A percentile compares a stretch with the other conserved stretches of the same genome.
These are phyloP conservation scores for Drepana arcuata DNA, from an alignment of 1,140 invertebrate species.

Conservation along the genomic window DNA sequence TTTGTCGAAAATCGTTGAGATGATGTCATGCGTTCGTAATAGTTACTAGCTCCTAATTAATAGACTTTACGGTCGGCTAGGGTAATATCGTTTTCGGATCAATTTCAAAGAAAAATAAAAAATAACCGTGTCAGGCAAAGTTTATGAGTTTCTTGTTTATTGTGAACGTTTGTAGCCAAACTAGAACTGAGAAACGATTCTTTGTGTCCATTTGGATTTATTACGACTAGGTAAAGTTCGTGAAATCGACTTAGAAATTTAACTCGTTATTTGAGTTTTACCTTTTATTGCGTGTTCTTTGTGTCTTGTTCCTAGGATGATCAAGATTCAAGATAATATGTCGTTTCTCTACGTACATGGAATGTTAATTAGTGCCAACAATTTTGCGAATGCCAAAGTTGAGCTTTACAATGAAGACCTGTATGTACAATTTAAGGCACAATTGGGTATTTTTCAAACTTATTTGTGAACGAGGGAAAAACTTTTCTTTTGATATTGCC, in stretches of 20 bases:
- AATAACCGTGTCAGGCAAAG: constrained; percentile 48
- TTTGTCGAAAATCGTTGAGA: constrained; percentile 44
- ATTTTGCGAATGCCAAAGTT: too few relatives aligned
- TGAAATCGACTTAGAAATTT: constrained; percentile 13
- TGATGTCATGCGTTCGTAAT: constrained; percentile 48
- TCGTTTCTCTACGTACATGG: too few relatives aligned
- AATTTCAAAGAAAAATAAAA: constrained; percentile 61
- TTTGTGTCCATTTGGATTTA: constrained; percentile 37
- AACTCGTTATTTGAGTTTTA: constrained; percentile 12
- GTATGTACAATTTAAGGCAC: too few relatives aligned
- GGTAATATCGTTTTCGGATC: constrained; percentile 40
- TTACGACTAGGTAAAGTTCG: constrained; percentile 16
- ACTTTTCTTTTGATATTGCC: too few relatives aligned
- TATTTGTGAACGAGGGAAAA: too few relatives aligned
- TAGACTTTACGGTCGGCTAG: constrained; percentile 52
- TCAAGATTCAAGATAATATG: too few relatives aligned
- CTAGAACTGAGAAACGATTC: constrained; percentile 37
- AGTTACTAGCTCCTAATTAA: constrained; percentile 42
- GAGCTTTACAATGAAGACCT: too few relatives aligned
- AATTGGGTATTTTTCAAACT: too few relatives aligned
- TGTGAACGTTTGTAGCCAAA: constrained; percentile 35
- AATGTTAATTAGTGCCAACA: too few relatives aligned
- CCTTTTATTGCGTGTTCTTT: constrained; percentile 1
- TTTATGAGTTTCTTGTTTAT: constrained; percentile 59
- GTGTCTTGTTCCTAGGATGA: too few relatives aligned